Evolutionary conservation across 2,797 vertebrate species (phyloP), one percentile per base, ranked within the genome.

Genomic region (Anabacerthia variegaticeps): DNA sequence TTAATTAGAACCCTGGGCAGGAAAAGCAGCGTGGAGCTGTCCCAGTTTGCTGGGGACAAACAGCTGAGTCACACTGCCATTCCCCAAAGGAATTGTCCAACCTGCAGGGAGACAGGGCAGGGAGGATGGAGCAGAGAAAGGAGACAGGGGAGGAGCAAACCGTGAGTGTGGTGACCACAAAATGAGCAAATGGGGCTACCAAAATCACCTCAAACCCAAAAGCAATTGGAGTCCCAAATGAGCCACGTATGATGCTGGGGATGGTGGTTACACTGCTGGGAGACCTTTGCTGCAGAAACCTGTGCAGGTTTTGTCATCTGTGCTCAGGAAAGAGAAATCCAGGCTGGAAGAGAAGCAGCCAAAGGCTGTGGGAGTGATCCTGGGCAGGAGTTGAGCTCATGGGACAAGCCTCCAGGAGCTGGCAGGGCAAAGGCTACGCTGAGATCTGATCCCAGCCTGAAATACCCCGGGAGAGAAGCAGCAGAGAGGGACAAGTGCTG

Each of bases 321-420:
- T 9, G 26, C 8, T 78, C 43, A 30, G 34, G 80, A 28, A 79
- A 82, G 71, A 87, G 30, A 69, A 92, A 87, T 65, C 28, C 74
- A 93, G 68, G n/a, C 65, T 85, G 90, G 52, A 85, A 76, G 34
- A 91, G 95, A 36, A 74, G 62, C 39, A 76, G 88, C 65, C 28
- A 56, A 77, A 87, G 71, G 74, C 46, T 23, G 30, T 9, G 41
- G 4, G 44, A 59, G 67, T 2, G 69, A 52, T 30, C 5, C 28
- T 41, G 30, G 36, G 80, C 72, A 89, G 67, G 71, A 89, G 78
- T 63, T 96, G 79, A 67, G 74, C 78, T 93, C 91, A 91, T 39
- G 52, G 43, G 84, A 80, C 11, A 87, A 85, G 10, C 62, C 66
- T 88, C 49, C 51, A 17, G 21, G 79, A 71, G 65, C 79, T 27